phyloP scores from a whole-genome alignment of 2,888 invertebrate genomes.

The Agapostemon virescens region DNA sequence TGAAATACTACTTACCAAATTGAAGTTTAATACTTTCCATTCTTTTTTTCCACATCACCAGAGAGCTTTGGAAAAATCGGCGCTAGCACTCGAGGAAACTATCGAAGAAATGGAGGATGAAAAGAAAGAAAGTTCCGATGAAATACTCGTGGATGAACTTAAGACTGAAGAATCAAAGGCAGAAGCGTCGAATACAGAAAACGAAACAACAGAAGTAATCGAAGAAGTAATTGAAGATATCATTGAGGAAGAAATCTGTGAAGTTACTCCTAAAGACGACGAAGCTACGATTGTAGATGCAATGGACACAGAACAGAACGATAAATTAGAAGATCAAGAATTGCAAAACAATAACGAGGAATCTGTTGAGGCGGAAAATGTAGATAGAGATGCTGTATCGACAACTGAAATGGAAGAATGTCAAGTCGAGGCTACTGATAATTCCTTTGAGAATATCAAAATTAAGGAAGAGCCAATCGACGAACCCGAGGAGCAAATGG shows the following conservation, averaged over 20 bases:
- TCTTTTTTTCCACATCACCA: constrained; percentile 56
- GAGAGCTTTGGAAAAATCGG: constrained; percentile 76
- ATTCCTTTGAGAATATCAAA: constrained; percentile 82
- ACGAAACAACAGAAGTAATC: constrained; percentile 81
- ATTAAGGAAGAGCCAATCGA: constrained; percentile 88
- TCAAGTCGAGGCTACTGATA: constrained; percentile 83
- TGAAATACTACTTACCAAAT: neutral
- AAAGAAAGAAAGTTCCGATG: constrained; percentile 66
- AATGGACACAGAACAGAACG: constrained; percentile 69
- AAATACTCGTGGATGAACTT: constrained; percentile 58
- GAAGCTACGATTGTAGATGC: constrained; percentile 74
- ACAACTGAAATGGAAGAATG: constrained; percentile 57
- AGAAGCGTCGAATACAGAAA: constrained; percentile 63
- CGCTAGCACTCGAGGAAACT: constrained; percentile 69
- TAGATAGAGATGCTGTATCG: constrained; percentile 78
- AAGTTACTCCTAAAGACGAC: constrained; percentile 77
- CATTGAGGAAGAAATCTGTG: constrained; percentile 80
- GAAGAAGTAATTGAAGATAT: constrained; percentile 80
- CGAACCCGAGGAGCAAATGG: constrained; percentile 63
- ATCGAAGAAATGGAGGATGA: constrained; percentile 71
- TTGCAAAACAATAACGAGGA: constrained; percentile 73
- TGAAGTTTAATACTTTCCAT: constrained; percentile 23
- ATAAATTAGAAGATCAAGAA: constrained; percentile 63
- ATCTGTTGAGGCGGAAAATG: constrained; percentile 80
- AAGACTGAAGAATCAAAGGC: constrained; percentile 69